Conservation (phyloP, 2,113 vertebrate genomes). For the Cettia cetti region DNA sequence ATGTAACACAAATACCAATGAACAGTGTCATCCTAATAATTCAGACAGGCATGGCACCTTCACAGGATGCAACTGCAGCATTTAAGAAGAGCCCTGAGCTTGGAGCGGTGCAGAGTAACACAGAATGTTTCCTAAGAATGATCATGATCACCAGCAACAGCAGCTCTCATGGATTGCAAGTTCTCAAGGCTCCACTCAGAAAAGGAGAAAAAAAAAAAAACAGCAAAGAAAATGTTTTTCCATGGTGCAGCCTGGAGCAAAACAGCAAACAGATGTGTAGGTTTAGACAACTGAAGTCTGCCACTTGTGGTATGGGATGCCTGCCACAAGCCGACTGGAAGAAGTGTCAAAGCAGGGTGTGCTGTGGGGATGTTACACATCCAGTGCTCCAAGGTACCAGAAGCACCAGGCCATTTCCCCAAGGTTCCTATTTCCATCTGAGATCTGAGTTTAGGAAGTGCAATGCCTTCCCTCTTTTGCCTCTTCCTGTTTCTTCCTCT, state of each 20-base stretch:
- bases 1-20: background rate
- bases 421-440: background rate
- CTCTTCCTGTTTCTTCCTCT: background rate
- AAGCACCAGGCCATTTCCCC: background rate
- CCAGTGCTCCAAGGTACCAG: background rate
- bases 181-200: background rate
- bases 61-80: background rate
- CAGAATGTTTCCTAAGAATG: background rate
- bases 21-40: background rate
- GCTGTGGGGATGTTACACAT: background rate
- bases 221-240: background rate
- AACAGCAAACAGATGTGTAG: background rate
- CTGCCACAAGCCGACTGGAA: background rate
- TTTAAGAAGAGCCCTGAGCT: background rate
- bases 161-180: background rate
- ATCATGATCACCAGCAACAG: background rate
- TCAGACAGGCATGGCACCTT: background rate
- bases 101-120: background rate
- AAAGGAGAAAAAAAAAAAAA: background rate
- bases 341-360: background rate
- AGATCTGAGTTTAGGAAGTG: accelerated
- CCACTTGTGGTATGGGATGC: background rate
- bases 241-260: background rate
- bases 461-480: background rate
- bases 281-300: background rate